Evolutionary conservation across 2,113 vertebrate genomes (phyloP), one percentile per base, ranked within the genome.

Genomic region (Noturus placidus): DNA sequence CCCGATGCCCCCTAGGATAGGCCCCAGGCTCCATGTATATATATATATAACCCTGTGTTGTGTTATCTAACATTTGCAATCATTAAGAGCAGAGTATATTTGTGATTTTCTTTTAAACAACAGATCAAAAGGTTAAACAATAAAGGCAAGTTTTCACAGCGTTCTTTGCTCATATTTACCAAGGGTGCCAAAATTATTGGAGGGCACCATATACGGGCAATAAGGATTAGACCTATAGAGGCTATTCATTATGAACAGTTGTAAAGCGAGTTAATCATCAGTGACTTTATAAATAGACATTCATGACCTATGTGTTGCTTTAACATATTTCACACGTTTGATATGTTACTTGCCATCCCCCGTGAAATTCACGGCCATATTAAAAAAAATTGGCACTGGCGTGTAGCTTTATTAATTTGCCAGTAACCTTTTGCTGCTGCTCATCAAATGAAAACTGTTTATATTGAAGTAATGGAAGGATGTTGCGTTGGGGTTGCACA

Each of bases 361-460:
- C 76, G 33, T 81, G 30, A 82, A 65, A 63, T 46, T 46, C 46
- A 65, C 81, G n/a, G 59, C 81, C 57, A 82, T 13, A 9, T 82
- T 14, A 63, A n/a, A 8, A 42, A 63, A 65, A 82, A 63, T 63
- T 63, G 59, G 22, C 59, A 82, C 59, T n/a, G 13, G 19, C 65
- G 22, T 63, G 22, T 63, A 63, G 22, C 13, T 82, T 42, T 30
- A 82, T 61, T 82, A 6, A 25, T 38, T n/a, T 61, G 1, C 50
- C 17, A n/a, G 22, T 61, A 25, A 61, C 59, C 59, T 61, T 61
- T 25, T 2, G 0, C 6, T n/a, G 3, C 17, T 30, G 10, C 19
- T 74, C 9, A 78, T 59, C 8, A 57, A 25, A 35, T 59, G 27
- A 13, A 77, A 78, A 52, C 25, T 54, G 46, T 78, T 10, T 30